Evolutionary conservation across 1,140 invertebrate species (phyloP), one percentile per base, ranked within the genome.

Genomic region (Leptopilina boulardi): DNA sequence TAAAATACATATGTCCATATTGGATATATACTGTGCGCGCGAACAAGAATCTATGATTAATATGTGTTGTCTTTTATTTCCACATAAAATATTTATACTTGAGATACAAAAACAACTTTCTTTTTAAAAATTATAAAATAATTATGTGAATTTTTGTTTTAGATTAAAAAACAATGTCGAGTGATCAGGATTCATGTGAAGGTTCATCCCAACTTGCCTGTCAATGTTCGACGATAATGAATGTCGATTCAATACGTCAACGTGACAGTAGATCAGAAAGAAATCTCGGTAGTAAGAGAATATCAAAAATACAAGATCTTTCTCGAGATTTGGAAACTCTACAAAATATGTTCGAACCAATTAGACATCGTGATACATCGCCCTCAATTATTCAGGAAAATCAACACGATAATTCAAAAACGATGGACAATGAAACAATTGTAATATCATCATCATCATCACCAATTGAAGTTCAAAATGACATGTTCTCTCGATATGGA

Each of bases 301-400:
- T 84, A 38, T 82, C 84, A 23, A 85, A 77, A 47, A 72, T 38
- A 41, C 81, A 81, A 47, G 84, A 86, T 76, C 79, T 81, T 3
- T 77, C 78, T 0, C 79, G 84, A 56, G 82, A 75, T 70, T 26
- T 86, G 21, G 84, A 86, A 9, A 77, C 75, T 0, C 66, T 85
- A 9, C 84, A 85, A 42, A 86, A 47, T 21, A 83, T 77, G n/a
- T 86, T 86, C 54, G 84, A 85, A 11, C 84, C 84, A 9, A 81
- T 86, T 54, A 80, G 82, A 71, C 82, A 79, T n/a, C 34, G 82
- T n/a, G 84, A 85, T 5, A 83, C 78, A n/a, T 82, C 84, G 11
- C 34, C 74, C 15, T 76, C 78, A 13, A 59, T n/a, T n/a, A n/a
- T 56, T 41, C 82, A 81, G 30, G 84, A 86, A n/a, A 76, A 47